A percentile compares a stretch with the other conserved stretches of the same genome.
Conservation (phyloP, 1,140 invertebrate genomes). For the Pogonomyrmex californicus region DNA sequence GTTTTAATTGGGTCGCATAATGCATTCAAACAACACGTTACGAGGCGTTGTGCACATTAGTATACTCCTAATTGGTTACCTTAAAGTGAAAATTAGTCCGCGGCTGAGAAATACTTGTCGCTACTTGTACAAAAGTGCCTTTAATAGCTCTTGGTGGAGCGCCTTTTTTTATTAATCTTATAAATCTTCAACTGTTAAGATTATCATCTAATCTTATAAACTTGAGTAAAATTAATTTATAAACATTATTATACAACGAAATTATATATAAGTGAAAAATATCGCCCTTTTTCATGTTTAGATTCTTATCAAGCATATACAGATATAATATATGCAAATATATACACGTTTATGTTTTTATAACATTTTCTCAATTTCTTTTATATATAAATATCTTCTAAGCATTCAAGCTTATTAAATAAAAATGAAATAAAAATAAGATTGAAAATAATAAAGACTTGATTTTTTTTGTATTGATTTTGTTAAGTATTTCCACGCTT, state of each 20-base stretch:
- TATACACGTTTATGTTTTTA: not conserved
- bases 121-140: not conserved
- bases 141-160: constrained; percentile 4
- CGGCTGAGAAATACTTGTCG: constrained; percentile 33
- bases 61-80: constrained; percentile 44
- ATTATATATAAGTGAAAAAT: not conserved
- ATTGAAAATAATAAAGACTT: not conserved
- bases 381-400: not conserved
- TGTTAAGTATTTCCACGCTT: constrained; percentile 7
- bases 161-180: not conserved
- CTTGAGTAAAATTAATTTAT: not conserved
- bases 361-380: not conserved
- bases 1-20: constrained; percentile 54
- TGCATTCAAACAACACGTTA: constrained; percentile 51
- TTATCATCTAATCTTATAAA: constrained; percentile 5
- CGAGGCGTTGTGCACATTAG: constrained; percentile 45
- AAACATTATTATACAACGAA: not conserved
- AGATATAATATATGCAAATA: not conserved
- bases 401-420: not conserved
- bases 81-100: constrained; percentile 54
- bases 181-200: constrained; percentile 1
- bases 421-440: not conserved
- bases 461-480: not conserved
- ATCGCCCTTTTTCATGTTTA: not conserved
- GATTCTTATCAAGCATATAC: not conserved